Evolutionary conservation across 2,797 vertebrate species (phyloP), one percentile per base, ranked within the genome.

Genomic region (Siniperca undulata): DNA sequence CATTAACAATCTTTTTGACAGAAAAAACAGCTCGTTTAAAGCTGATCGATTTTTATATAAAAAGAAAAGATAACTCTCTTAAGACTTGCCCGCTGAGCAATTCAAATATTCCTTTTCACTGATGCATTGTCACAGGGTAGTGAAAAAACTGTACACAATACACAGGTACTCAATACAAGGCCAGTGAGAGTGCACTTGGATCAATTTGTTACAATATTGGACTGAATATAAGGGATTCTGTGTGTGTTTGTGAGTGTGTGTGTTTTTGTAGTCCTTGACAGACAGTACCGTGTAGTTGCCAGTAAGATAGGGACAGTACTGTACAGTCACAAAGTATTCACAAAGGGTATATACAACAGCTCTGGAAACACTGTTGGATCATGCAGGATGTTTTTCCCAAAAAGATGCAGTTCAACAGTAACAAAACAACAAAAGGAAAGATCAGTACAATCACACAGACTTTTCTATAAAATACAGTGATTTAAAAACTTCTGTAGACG

Each of bases 281-380:
- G 86, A 92, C 92, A 91, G 92, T 93, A 94, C 91, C 91, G 82
- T 93, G 87, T 89, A 85, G 82, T 88, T 90, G 84, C 80, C 89
- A 83, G 87, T 86, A 92, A 91, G 84, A 90, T 87, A 89, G 84
- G 87, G 90, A 91, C 90, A 93, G 92, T 85, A 93, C 88, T 93
- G 89, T 97, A 97, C 97, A 94, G 86, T 91, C 93, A 93, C 97
- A 96, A 97, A 97, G 96, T 97, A 97, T 97, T 97, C 97, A 97
- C 97, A 97, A 95, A 96, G 94, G 86, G 94, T 97, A 98, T 98
- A 90, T 98, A 99, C 97, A 98, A 97, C 96, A 97, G 95, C 85
- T 91, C 84, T 90, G 97, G 97, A 97, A 97, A 96, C 96, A 97
- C 96, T 91, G 89, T 97, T 96, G 96, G 96, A 96, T 97, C 97